A percentile compares a stretch with the other conserved stretches of the same genome.
These are phyloP conservation scores for Linyphia triangularis DNA, from an alignment of 2,888 invertebrate species.

Conservation along the genomic window DNA sequence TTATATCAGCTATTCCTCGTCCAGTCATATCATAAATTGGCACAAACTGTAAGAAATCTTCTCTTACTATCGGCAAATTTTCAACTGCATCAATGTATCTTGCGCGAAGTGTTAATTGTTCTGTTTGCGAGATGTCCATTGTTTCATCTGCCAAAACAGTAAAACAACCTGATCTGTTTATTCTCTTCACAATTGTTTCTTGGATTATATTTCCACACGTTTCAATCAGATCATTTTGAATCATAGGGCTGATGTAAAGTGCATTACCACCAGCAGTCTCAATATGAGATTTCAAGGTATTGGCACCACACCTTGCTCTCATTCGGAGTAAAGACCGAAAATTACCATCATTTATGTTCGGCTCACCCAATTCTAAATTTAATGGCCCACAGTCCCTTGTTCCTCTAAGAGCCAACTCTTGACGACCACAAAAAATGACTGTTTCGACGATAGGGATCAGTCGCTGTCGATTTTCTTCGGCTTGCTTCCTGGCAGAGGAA, in stretches of 20 bases:
- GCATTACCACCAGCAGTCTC: not conserved
- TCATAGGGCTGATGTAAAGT: constrained; percentile 5
- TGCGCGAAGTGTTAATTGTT: constrained; percentile 5
- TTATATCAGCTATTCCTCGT: not conserved
- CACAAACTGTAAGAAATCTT: constrained; percentile 21
- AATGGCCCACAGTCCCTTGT: not conserved
- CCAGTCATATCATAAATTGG: constrained; percentile 7
- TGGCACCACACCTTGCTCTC: not conserved
- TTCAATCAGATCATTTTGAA: constrained; percentile 13
- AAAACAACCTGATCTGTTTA: not conserved
- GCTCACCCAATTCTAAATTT: not conserved
- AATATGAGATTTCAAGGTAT: not conserved
- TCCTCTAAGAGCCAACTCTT: constrained; percentile 31
- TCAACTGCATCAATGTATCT: constrained; percentile 6
- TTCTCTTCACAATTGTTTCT: not conserved
- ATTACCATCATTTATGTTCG: constrained; percentile 28
- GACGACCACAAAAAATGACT: constrained; percentile 14
- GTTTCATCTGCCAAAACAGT: constrained; percentile 35
- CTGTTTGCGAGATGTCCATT: constrained; percentile 23
- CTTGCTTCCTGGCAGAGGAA: not conserved
- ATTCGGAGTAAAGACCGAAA: constrained; percentile 25
- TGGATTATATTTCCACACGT: not conserved
- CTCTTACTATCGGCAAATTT: not conserved
- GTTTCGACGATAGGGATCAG: not conserved
- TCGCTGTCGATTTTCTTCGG: not conserved